Evolutionary conservation across 2,113 vertebrate genomes (phyloP), one percentile per base, ranked within the genome.

Genomic region (Brachypodius melanocephalos): DNA sequence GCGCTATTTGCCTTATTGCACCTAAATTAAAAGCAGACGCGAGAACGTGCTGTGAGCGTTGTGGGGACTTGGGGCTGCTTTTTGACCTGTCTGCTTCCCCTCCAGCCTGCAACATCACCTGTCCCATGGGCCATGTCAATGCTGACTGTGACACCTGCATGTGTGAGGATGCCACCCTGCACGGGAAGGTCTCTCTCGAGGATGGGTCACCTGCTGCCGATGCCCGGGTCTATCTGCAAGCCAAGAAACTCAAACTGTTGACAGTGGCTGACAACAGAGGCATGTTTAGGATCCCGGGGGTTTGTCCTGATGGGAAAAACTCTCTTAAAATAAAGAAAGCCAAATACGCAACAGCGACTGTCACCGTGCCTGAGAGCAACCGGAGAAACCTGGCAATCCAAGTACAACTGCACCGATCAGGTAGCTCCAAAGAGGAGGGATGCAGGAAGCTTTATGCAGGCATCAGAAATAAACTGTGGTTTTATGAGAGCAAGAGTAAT

Each of bases 251-350:
- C 32, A 99, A 98, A 96, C 96, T 98, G 58, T 96, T 99, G 45
- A 99, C 99, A 7, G 89, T 79, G 13, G 98, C 98, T 0, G 98
- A 99, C 94, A 97, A 98, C 78, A 98, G 97, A 3, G 99, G 99
- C 43, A 98, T 97, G 87, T 99, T 99, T 89, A 98, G 97, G 48
- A 96, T 99, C 74, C 98, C 98, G 0, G 99, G 99, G 36, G 49
- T 99, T 89, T 99, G 99, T 61, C 98, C 99, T 0, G 98, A 99
- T 51, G 98, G 98, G 79, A 99, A 98, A 95, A 98, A 97, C 80
- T 97, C 95, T 4, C 94, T 99, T 92, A 98, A 98, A 58, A 92
- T 99, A 84, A 98, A 95, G 66, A 98, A 99, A 90, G 92, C 98
- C 90, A 98, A 98, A 71, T 99, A 99, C 1, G 92, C 94, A 6